phyloP scores from a whole-genome alignment of 2,113 vertebrate species.

The Vireo altiloquus region DNA sequence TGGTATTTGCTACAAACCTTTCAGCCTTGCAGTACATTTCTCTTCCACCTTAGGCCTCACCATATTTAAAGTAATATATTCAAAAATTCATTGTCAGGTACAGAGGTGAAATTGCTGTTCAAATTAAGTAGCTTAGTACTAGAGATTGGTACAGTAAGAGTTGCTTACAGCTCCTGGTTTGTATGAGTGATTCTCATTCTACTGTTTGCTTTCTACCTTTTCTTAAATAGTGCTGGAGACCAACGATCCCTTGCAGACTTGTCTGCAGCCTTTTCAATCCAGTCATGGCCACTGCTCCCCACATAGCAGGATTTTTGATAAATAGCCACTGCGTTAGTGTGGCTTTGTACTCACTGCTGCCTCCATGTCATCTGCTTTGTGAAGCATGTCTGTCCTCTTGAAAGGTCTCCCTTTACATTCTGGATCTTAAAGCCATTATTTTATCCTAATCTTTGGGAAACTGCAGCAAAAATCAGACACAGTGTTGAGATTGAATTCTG shows the following conservation, averaged over 20 bases:
- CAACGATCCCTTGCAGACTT: not conserved
- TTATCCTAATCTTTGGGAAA: not conserved
- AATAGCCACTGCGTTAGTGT: not conserved
- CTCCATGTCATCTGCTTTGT: not conserved
- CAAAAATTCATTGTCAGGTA: not conserved
- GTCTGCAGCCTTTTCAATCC: not conserved
- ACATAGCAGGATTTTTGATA: not conserved
- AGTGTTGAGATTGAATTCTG: not conserved
- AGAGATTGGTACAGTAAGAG: not conserved
- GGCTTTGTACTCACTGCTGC: not conserved
- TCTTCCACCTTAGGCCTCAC: not conserved
- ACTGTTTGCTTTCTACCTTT: not conserved
- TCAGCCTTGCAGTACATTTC: not conserved
- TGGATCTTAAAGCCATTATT: not conserved
- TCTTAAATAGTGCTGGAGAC: not conserved
- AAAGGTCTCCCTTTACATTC: not conserved
- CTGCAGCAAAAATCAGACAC: not conserved
- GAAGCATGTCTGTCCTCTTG: not conserved
- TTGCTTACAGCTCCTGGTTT: not conserved
- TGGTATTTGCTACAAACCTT: not conserved
- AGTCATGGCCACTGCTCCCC: not conserved
- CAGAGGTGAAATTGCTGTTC: not conserved
- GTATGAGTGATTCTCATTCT: not conserved
- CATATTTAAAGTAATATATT: not conserved
- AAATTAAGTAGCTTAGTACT: not conserved